phyloP scores from a whole-genome alignment of 2,113 vertebrate species.

The Macaca mulatta region DNA sequence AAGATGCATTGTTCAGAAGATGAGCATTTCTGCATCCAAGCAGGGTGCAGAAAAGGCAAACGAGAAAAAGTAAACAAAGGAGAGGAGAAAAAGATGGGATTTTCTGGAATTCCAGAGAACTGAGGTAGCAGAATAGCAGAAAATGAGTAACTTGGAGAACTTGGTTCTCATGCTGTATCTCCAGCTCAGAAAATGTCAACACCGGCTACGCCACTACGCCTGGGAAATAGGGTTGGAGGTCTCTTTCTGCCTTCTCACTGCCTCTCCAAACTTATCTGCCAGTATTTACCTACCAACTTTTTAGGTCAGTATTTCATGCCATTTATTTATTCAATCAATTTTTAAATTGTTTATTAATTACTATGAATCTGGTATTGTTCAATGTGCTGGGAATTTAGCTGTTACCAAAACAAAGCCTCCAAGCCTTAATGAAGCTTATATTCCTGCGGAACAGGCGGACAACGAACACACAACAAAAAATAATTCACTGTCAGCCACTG shows the following conservation, averaged over 20 bases:
- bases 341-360: background rate
- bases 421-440: background rate
- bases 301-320: background rate
- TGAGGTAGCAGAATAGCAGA: background rate
- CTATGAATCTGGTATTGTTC: background rate
- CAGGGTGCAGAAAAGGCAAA: background rate
- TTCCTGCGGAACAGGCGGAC: background rate
- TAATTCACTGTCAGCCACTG: background rate
- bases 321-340: background rate
- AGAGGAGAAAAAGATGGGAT: background rate
- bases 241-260: background rate
- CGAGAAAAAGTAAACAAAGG: background rate
- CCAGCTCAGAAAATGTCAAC: background rate
- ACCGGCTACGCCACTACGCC: too few relatives aligned
- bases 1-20: background rate
- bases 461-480: background rate
- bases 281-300: background rate
- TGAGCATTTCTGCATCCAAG: background rate
- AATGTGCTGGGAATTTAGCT: background rate
- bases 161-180: background rate
- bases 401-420: background rate
- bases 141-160: background rate
- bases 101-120: background rate
- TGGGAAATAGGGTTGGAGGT: background rate
- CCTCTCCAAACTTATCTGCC: background rate